phyloP scores from a whole-genome alignment of 2,888 invertebrate species.

The Sclerodermus sp. region DNA sequence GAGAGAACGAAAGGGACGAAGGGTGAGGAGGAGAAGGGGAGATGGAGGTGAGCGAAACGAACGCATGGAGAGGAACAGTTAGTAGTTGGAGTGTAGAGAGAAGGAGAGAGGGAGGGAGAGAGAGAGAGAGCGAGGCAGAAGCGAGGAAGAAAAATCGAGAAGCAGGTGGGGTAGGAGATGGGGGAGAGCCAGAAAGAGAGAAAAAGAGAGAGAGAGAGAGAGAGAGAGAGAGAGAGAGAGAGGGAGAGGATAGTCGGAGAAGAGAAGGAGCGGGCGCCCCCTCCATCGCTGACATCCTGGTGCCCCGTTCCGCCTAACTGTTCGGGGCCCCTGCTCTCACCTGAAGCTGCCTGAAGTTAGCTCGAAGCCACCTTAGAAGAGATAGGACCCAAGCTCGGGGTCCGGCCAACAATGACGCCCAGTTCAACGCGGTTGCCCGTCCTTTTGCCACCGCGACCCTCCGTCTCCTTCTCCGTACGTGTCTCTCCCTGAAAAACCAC shows the following conservation, averaged over 20 bases:
- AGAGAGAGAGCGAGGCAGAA: not conserved
- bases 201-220: not conserved
- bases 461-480: too few relatives aligned
- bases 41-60: too few relatives aligned
- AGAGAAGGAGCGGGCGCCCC: conserved; percentile 9
- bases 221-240: not conserved
- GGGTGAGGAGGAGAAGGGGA: not conserved
- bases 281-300: conserved; percentile 16
- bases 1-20: not conserved
- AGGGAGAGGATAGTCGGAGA: not conserved
- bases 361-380: conserved; percentile 43
- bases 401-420: conserved; percentile 53
- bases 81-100: too few relatives aligned
- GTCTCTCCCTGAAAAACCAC: too few relatives aligned
- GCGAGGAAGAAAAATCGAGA: not conserved
- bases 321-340: conserved; percentile 21
- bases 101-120: not conserved
- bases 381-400: conserved; percentile 43
- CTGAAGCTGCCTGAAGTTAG: conserved; percentile 29
- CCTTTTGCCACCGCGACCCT: too few relatives aligned
- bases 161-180: not conserved
- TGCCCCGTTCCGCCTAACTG: conserved; percentile 39
- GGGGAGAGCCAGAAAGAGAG: not conserved
- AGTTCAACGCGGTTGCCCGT: conserved; percentile 47
- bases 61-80: too few relatives aligned